Conservation (phyloP, 1,140 invertebrate species). For the Drosophila lini region DNA sequence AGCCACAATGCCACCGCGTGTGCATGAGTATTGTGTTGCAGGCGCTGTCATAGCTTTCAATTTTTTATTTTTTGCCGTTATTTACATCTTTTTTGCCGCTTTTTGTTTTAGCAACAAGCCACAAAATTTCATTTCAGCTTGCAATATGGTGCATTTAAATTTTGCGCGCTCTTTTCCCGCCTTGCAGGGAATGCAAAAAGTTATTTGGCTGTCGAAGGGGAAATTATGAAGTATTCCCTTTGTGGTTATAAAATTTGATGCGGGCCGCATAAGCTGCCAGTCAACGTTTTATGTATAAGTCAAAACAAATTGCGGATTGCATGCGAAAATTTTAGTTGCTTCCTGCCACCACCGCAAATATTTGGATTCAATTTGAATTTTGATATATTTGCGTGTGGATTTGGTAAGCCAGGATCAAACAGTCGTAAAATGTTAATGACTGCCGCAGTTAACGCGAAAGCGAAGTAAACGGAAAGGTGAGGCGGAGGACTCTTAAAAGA, state of each 20-base stretch:
- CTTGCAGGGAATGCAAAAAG: constrained; percentile 35
- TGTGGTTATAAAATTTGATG: constrained; percentile 64
- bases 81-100: constrained; percentile 39
- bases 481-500: constrained; percentile 13
- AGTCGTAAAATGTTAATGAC: constrained; percentile 76
- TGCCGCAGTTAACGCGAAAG: constrained; percentile 55
- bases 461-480: constrained; percentile 42
- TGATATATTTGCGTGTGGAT: constrained; percentile 34
- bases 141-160: constrained; percentile 79
- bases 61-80: constrained; percentile 22
- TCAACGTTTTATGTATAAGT: constrained; percentile 50
- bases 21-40: constrained; percentile 45
- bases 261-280: constrained; percentile 20
- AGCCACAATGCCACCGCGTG: constrained; percentile 57
- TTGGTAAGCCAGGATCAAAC: constrained; percentile 27
- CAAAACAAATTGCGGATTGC: constrained; percentile 66
- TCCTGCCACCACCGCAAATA: constrained; percentile 63
- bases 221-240: constrained; percentile 20
- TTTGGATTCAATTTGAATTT: constrained; percentile 68
- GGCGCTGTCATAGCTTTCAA: constrained; percentile 26
- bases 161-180: constrained; percentile 19
- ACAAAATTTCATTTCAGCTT: constrained; percentile 81
- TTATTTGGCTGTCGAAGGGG: constrained; percentile 22
- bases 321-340: constrained; percentile 21
- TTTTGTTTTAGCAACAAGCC: constrained; percentile 64